Conservation (phyloP, 1,140 invertebrate species). For the Ceratosolen solmsi region DNA sequence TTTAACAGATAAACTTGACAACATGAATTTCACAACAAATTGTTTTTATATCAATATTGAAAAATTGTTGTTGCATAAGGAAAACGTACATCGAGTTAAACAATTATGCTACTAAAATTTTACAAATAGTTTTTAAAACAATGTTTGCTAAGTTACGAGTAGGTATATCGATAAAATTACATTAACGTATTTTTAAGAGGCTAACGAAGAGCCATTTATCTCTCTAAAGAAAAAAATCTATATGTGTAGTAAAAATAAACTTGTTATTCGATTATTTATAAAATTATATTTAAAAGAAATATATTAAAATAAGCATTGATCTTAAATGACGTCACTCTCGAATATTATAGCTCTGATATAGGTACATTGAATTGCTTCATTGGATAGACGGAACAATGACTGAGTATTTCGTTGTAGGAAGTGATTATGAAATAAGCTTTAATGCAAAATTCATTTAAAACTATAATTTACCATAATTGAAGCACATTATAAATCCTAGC, state of each 20-base stretch:
- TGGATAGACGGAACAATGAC: slow-evolving; percentile 46
- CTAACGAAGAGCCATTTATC: not conserved
- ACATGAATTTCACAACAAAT: too few relatives aligned
- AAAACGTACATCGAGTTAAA: too few relatives aligned
- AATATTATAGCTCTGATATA: slow-evolving; percentile 24
- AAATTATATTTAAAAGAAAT: not conserved
- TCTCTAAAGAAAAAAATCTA: not conserved
- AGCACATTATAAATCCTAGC: not conserved
- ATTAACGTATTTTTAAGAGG: not conserved
- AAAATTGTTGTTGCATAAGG: too few relatives aligned
- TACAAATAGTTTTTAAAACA: too few relatives aligned
- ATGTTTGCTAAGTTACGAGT: not conserved
- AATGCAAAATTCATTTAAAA: slow-evolving; percentile 12
- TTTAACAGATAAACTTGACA: too few relatives aligned
- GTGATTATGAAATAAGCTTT: slow-evolving; percentile 29
- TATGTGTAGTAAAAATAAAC: not conserved
- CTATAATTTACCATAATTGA: too few relatives aligned
- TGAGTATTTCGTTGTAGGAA: slow-evolving; percentile 45
- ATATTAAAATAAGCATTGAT: slow-evolving; percentile 9
- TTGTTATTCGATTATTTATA: not conserved
- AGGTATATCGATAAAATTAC: not conserved
- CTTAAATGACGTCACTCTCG: not conserved
- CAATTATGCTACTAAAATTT: too few relatives aligned
- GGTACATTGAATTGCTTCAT: slow-evolving; percentile 33
- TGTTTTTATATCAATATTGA: too few relatives aligned